Base-by-base conservation (phyloP, 37 sponge, comb jelly and placozoan species). In the Chondrilla cf. caribensis region DNA sequence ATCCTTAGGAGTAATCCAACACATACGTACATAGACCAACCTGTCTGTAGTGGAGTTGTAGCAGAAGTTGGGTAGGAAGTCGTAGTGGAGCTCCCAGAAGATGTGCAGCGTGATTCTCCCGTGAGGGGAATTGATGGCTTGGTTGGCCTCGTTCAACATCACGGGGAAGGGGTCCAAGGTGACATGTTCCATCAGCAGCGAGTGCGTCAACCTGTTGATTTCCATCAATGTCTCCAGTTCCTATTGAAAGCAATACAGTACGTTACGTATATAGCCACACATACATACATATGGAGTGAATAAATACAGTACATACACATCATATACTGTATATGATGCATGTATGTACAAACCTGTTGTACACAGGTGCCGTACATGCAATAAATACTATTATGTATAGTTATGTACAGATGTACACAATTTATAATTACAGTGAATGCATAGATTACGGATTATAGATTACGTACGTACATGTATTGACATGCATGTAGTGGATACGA, bases 41-140 rank as follows among this genome's bases (percentile, higher is more conserved):
- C 98, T 85, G 83, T 97, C 96, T 38, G 93, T 92, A 37, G 89
- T 86, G 24, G 95, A 92, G 77, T 97, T 97, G 90, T 97, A 97
- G 71, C 93, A 87, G 83, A 88, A 97, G 82, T 95, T 90, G 24
- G 98, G 98, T 0, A 97, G 83, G 81, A 95, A 92, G 84, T 97
- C 95, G 59, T 90, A 88, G 57, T 88, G 83, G 26, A 95, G 90
- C 77, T 95, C 98, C 85, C 91, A 88, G 86, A 94, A 93, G 59
- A 90, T 86, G 88, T 95, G 98, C 65, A 95, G 83, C 19, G 93
- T 91, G 66, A 97, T 87, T 15, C 94, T 81, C 0, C 98, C 95
- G 43, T 91, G 90, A 39, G 87, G 89, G 5, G 94, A 81, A 21
- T 40, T 81, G 32, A 95, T 93, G 17, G 91, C 78, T 26, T 97